Evolutionary conservation across 1,140 invertebrate species (phyloP).

Genomic region (Leucophenga varia): DNA sequence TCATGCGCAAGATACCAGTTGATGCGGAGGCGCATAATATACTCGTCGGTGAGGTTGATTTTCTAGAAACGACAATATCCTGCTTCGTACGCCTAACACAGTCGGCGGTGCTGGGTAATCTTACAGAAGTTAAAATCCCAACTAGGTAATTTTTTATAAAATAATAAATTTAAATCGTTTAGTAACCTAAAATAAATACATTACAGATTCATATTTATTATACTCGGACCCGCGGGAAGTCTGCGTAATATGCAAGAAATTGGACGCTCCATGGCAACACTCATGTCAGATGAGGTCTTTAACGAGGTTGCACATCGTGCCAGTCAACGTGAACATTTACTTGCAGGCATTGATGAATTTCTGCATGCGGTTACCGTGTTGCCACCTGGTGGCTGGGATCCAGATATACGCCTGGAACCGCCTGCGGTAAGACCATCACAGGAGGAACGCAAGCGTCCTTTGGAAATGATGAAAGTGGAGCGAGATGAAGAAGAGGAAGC

Average conservation of each 20-base stretch:
- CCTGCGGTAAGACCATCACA: conserved; percentile 93
- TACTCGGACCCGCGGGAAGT: conserved; percentile 84
- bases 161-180: neutral
- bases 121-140: conserved; percentile 96
- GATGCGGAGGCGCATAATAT: conserved; percentile 97
- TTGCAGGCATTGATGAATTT: conserved; percentile 97
- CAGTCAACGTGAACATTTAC: conserved; percentile 84
- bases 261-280: conserved; percentile 95
- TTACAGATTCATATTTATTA: conserved; percentile 84
- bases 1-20: conserved; percentile 96
- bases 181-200: neutral
- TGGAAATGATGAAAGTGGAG: conserved; percentile 72
- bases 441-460: conserved; percentile 79
- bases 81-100: conserved; percentile 91
- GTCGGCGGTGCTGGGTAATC: conserved; percentile 86
- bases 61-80: conserved; percentile 86
- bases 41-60: conserved; percentile 96
- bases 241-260: conserved; percentile 92
- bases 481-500: conserved; percentile 78
- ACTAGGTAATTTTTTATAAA: conserved; percentile 60
- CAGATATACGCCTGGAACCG: conserved; percentile 95
- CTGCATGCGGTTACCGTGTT: conserved; percentile 95
- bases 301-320: conserved; percentile 98
- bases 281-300: conserved; percentile 99
- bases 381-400: conserved; percentile 99